Evolutionary conservation across 2,797 vertebrate genomes (phyloP), one percentile per base, ranked within the genome.

Genomic region (Bovichtus variegatus): DNA sequence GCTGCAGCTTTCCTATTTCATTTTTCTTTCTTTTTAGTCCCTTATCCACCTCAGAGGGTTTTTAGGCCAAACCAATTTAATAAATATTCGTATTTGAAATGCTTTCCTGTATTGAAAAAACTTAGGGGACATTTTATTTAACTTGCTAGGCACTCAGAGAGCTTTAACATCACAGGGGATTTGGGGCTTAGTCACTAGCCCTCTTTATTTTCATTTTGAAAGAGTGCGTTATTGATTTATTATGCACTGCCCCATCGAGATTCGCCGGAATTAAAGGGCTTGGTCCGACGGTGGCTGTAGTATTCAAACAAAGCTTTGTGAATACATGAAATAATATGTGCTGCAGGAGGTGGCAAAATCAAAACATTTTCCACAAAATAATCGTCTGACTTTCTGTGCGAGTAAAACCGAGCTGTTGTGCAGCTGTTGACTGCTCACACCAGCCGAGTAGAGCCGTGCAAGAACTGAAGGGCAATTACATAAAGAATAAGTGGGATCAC

Each of bases 141-240:
- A 86, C 87, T 89, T 86, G 74, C 70, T 71, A 61, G 43, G 73
- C 84, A 81, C 83, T 88, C 75, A 41, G 80, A 85, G 76, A 83
- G 81, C 80, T 87, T 89, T 74, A 82, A 62, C 78, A 78, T 83
- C 81, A 80, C 78, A 51, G 55, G 81, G 87, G 87, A 90, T 78
- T 84, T 31, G 3, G 66, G 74, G 72, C 76, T 91, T 91, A 88
- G 79, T 86, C 63, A 79, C 75, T 66, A 74, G 71, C 65, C 59
- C 59, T 80, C 70, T 91, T 84, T 86, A 82, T 90, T 90, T 90
- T 91, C 71, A 78, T 87, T 92, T 87, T 87, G 64, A 87, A 90
- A 90, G 78, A 82, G 76, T 85, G 67, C 29, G 47, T 85, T 90
- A 92, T 92, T 92, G 87, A 91, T 92, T 91, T 86, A 82, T 90